phyloP scores from a whole-genome alignment of 2,888 invertebrate genomes.

The Andrena fulva region DNA sequence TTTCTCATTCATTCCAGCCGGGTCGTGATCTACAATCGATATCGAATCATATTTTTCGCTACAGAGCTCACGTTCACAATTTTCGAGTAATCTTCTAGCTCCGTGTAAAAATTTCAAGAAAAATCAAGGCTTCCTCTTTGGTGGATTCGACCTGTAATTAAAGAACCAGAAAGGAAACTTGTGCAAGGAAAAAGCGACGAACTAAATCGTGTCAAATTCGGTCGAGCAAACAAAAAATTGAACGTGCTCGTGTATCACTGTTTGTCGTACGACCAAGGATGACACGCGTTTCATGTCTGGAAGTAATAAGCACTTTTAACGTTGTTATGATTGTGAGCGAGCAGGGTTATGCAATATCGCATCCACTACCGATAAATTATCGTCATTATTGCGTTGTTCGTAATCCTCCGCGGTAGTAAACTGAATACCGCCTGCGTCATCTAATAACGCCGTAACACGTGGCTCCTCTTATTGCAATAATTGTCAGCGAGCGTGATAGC shows the following conservation, averaged over 20 bases:
- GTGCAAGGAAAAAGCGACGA: no score
- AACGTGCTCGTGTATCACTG: not conserved
- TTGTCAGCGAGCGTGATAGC: slow-evolving; percentile 19
- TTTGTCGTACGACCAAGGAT: not conserved
- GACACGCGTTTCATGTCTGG: slow-evolving; percentile 12
- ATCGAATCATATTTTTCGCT: no score
- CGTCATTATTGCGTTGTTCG: slow-evolving; percentile 34
- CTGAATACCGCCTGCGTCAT: slow-evolving; percentile 29
- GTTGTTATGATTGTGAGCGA: not conserved
- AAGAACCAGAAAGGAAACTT: no score
- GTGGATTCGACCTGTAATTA: no score
- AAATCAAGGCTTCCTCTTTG: no score
- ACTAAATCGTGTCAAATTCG: no score
- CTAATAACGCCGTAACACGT: slow-evolving; percentile 22
- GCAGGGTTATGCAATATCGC: slow-evolving; percentile 24
- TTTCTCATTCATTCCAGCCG: no score
- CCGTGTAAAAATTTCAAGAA: no score
- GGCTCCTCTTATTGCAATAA: slow-evolving; percentile 18
- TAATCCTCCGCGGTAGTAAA: slow-evolving; percentile 24
- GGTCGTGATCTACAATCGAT: no score
- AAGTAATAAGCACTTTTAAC: slow-evolving; percentile 22
- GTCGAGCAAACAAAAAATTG: no score
- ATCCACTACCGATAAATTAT: slow-evolving; percentile 12
- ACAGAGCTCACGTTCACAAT: no score
- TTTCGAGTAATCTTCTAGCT: no score